Evolutionary conservation across 37 sponge, comb jelly and placozoan genomes (phyloP), one percentile per base, ranked within the genome.

Genomic region (Petrosia ficiformis): DNA sequence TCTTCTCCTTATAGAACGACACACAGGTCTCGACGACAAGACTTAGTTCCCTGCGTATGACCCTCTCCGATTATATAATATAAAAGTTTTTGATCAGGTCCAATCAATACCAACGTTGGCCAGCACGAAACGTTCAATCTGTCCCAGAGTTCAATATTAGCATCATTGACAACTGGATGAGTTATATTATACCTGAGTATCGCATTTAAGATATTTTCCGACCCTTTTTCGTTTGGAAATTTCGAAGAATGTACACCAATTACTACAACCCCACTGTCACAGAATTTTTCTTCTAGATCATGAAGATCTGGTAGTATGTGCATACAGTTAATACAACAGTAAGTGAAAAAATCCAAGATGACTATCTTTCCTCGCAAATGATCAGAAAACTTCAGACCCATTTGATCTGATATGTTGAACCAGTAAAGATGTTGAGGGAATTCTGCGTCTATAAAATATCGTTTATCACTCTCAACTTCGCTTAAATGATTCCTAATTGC

Each of bases 311-410:
- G 97, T 11, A 96, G 80, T 36, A 96, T 69, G 82, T 96, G 97
- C 78, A 96, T 72, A 48, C 97, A 96, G 78, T 96, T 96, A 67
- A 96, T 94, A 68, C 97, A 96, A 81, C 97, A 96, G 85, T 96
- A 96, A 14, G 97, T 96, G 84, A 96, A 96, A 83, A 96, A 93
- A 74, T 96, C 97, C 43, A 96, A 48, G 33, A 96, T 82, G 22
- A 93, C 84, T 10, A 94, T 38, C 65, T 94, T 90, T 40, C 94
- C 94, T 33, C 42, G 44, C 40, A 95, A 68, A 35, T 93, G 73
- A 11, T 61, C 36, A 48, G 54, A 48, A 16, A 43, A 28, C 43
- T 79, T 74, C 65, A 74, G 59, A 34, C 82, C 63, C 19, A 84
- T 83, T 14, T 48, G 8, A 2, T 24, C 42, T 10, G 63, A 42